Evolutionary conservation across 2,113 vertebrate species (phyloP).

Genomic region (Todiramphus chloris): DNA sequence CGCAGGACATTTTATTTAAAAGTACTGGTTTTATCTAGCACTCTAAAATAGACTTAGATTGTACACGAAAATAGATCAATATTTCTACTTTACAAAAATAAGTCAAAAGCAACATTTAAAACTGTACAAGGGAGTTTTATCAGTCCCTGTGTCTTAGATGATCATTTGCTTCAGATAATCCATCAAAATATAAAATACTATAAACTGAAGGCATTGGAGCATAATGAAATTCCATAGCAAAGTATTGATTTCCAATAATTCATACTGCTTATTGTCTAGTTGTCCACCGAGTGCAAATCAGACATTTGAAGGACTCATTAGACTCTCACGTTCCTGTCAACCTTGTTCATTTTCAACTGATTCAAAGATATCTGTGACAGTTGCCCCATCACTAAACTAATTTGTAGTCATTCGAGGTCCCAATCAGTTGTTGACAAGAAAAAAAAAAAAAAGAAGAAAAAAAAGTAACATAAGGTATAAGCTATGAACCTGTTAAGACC

Average conservation of each 20-base stretch:
- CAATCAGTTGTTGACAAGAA: slow-evolving; percentile 83
- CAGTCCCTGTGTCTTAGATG: slow-evolving; percentile 66
- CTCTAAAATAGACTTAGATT: slow-evolving; percentile 30
- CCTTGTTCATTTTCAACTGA: slow-evolving; percentile 92
- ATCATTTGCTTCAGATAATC: slow-evolving; percentile 86
- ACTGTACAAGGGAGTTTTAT: slow-evolving; percentile 73
- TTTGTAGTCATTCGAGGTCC: slow-evolving; percentile 89
- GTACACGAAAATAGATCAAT: slow-evolving; percentile 70
- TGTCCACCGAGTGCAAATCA: slow-evolving; percentile 84
- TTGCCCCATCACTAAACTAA: slow-evolving; percentile 92
- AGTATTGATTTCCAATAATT: slow-evolving; percentile 96
- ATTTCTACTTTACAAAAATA: slow-evolving; percentile 72
- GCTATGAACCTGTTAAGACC: not conserved
- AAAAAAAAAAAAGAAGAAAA: slow-evolving; percentile 48
- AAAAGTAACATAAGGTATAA: slow-evolving; percentile 9
- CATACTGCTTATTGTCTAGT: slow-evolving; percentile 86
- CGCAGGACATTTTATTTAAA: slow-evolving; percentile 73
- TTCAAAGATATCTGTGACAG: slow-evolving; percentile 87
- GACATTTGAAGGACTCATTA: slow-evolving; percentile 95
- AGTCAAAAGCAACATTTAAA: slow-evolving; percentile 81
- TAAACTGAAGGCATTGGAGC: slow-evolving; percentile 83
- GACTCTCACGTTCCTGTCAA: slow-evolving; percentile 93
- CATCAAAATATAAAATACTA: slow-evolving; percentile 95
- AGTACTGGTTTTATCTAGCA: slow-evolving; percentile 69
- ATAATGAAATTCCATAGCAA: slow-evolving; percentile 95